Evolutionary conservation across 37 sponge, comb jelly and placozoan species (phyloP).

Genomic region (Cladorhizidae sp.): DNA sequence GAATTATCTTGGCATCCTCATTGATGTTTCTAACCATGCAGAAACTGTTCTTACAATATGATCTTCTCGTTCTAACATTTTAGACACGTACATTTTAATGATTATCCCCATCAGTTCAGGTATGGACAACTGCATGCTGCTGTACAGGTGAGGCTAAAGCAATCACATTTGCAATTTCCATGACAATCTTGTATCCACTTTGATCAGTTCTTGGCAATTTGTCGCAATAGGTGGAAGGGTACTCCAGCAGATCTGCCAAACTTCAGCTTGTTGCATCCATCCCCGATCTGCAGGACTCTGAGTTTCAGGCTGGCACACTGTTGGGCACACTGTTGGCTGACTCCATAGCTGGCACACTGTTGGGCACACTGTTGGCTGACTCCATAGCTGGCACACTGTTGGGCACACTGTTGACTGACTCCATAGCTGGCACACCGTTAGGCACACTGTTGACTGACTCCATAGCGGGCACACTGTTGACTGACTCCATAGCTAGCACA

Average conservation of each 20-base stretch:
- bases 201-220: constrained; percentile 6
- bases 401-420: no score
- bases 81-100: not conserved
- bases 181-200: constrained; percentile 15
- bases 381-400: no score
- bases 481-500: no score
- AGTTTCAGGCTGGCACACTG: no score
- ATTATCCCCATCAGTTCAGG: not conserved
- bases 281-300: constrained; percentile 2
- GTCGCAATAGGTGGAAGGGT: not conserved
- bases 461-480: no score
- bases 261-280: not conserved
- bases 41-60: not conserved
- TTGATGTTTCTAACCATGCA: not conserved
- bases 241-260: constrained; percentile 1
- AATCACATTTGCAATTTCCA: not conserved
- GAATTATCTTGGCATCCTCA: not conserved
- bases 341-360: no score
- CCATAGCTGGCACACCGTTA: no score
- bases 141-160: constrained; percentile 5
- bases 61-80: not conserved
- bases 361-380: no score
- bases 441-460: no score
- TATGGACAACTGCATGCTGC: not conserved
- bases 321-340: no score